Base-by-base conservation (phyloP, 2,797 vertebrate genomes). In the Schizopygopsis pylzovi region DNA sequence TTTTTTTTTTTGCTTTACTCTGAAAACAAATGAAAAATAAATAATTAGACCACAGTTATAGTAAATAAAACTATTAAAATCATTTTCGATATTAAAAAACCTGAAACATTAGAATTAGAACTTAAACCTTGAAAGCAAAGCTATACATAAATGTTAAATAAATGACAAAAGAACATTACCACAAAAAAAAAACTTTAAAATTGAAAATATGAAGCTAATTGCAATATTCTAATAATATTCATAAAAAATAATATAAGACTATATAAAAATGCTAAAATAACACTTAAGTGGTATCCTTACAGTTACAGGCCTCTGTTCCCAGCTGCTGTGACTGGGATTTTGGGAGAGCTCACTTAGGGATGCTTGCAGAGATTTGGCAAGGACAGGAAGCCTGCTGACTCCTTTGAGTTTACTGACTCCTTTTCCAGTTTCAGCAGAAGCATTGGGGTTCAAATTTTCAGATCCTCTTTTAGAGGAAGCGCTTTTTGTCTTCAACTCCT, bases 301-400 rank as follows among this genome's bases (percentile, higher is more conserved):
- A 88, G 90, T 86, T 45, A 95, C 86, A 39, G 90, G 90, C 87
- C 93, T 95, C 77, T 93, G 93, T 87, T 96, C 94, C 95, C 94
- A 95, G 81, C 65, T 91, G 37, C 83, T 83, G 87, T 94, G 89
- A 18, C 89, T 81, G 39, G 68, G 59, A 70, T 52, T 89, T 18
- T 91, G 89, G 79, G 84, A 68, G 65, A 94, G 91, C 82, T 92
- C 89, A 0, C 68, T 90, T 5, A 89, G 84, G 41, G 90, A 85
- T 61, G 92, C 91, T 68, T 15, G 87, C 59, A 93, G 83, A 25
- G 93, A 91, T 89, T 94, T 96, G 25, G 93, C 91, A 0, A 94
- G 94, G 16, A 96, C 94, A 0, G 96, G 96, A 81, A 96, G 93
- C 13, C 93, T 90, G 87, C 95, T 96, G 13, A 92, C 81, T 70